Base-by-base conservation (phyloP, 2,888 invertebrate species). In the Laothoe populi region DNA sequence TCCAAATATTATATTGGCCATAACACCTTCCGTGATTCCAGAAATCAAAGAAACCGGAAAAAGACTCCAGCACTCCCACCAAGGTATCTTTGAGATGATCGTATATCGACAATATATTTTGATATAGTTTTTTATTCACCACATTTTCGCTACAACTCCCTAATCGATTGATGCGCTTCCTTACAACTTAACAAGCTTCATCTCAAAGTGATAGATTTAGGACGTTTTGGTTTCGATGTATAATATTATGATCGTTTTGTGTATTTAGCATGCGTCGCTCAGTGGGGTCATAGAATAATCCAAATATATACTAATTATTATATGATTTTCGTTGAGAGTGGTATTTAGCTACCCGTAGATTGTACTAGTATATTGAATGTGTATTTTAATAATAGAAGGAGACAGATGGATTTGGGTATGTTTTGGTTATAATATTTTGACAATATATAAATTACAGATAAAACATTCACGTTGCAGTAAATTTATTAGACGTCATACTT, bases 1-100 rank as follows among this genome's bases (percentile, higher is more conserved):
- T 42, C 19, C 8, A 48, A 48, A 40, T 53, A 26, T 19, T 60
- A 66, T 66, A 75, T 77, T 80, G 72, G 81, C 72, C 72, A 76
- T 79, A 78, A 79, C 78, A 71, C 69, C 72, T 83, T 84, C 66
- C 77, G 75, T 87, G 77, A 82, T 95, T 95, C 79, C 95, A 96
- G 96, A 96, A 96, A 94, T 96, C 96, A 92, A 95, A 95, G 94
- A 96, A 95, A 94, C 94, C 94, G 84, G 96, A 95, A 89, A 96
- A 94, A 94, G 94, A 88, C 93, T 94, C 93, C 83, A 93, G 94
- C 83, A 95, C 95, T 82, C 95, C 95, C 77, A 90, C 93, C 78
- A 95, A 96, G 96, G 96, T 96, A 96, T 85, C 86, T 74, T 82
- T 80, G 80, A 82, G 80, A 83, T 78, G 82, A 79, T 73, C 78